Evolutionary conservation across 2,797 vertebrate species (phyloP).

Genomic region (Sciurus vulgaris): DNA sequence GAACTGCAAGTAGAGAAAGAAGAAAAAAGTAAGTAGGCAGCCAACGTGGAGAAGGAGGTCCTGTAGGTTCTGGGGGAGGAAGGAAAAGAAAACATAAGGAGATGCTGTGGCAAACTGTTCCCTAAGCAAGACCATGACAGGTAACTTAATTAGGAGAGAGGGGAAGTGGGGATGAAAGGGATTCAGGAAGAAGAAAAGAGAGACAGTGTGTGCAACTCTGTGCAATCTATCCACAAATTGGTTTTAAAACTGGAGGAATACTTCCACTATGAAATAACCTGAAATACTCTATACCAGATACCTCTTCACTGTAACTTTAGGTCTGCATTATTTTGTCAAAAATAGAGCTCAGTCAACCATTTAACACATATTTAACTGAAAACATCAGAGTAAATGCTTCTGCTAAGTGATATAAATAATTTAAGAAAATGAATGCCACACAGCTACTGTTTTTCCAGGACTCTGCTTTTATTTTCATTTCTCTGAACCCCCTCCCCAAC

Average conservation of each 20-base stretch:
- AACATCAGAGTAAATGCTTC: not conserved
- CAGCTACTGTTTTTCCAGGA: not conserved
- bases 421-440: not conserved
- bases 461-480: not conserved
- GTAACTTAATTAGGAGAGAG: not conserved
- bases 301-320: not conserved
- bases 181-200: not conserved
- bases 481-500: not conserved
- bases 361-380: not conserved
- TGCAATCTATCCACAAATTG: not conserved
- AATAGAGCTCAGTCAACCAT: not conserved
- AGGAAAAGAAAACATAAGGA: not conserved
- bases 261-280: not conserved
- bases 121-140: not conserved
- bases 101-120: not conserved
- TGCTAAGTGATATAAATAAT: not conserved
- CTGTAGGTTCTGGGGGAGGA: not conserved
- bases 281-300: not conserved
- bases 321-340: not conserved
- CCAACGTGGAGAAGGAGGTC: not conserved
- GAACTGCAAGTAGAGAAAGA: not conserved
- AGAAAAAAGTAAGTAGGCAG: not conserved
- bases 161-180: accelerated
- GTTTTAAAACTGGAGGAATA: not conserved
- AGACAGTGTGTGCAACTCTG: not conserved